These are phyloP conservation scores for Eucera pruinosa DNA, from an alignment of 2,888 invertebrate genomes.

Conservation along the genomic window DNA sequence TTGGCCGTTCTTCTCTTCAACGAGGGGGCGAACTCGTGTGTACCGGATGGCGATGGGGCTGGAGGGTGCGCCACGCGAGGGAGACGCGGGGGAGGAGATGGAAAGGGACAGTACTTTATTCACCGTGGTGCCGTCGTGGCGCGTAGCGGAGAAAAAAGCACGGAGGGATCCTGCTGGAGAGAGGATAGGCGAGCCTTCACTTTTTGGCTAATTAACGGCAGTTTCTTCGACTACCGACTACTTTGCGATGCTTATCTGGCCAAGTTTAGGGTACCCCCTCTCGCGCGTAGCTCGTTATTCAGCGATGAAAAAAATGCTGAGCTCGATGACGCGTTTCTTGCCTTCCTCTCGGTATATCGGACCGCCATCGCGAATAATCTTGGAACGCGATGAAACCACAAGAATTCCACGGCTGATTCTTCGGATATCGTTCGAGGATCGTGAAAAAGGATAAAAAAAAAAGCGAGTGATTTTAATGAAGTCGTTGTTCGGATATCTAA, in stretches of 20 bases:
- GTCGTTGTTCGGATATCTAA: background rate
- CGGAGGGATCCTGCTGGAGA: constrained; percentile 19
- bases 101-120: constrained; percentile 63
- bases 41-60: constrained; percentile 57
- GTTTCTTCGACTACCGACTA: constrained; percentile 76
- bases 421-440: background rate
- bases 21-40: constrained; percentile 62
- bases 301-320: constrained; percentile 58
- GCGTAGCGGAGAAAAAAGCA: constrained; percentile 50
- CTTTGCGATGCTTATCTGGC: constrained; percentile 78
- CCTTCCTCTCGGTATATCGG: constrained; percentile 33
- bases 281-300: constrained; percentile 73
- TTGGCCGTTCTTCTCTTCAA: constrained; percentile 54
- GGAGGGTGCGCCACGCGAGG: constrained; percentile 40
- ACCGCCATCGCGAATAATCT: constrained; percentile 47
- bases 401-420: constrained; percentile 26
- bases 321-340: constrained; percentile 52
- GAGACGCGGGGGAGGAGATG: background rate
- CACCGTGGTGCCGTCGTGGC: constrained; percentile 65
- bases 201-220: constrained; percentile 82
- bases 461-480: constrained; percentile 27
- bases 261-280: constrained; percentile 67
- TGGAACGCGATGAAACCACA: background rate
- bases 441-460: background rate
- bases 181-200: constrained; percentile 60